A percentile compares a stretch with the other conserved stretches of the same genome.
These are phyloP conservation scores for Nothoprocta pentlandii DNA, from an alignment of 2,113 vertebrate genomes.

Conservation along the genomic window DNA sequence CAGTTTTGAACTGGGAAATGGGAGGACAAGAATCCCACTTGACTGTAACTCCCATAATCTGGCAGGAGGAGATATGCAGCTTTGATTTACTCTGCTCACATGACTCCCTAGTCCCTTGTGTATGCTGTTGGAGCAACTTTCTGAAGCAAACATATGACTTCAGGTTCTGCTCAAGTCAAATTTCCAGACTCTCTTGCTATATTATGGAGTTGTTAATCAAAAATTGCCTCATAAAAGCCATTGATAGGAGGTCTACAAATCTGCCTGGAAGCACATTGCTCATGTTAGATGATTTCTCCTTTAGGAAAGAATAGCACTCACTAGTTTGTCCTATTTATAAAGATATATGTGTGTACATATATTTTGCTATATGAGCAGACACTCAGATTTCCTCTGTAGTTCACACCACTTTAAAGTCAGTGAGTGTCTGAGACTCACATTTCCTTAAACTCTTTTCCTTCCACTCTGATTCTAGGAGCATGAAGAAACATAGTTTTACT, in stretches of 20 bases:
- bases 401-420: not conserved
- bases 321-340: not conserved
- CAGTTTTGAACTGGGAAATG: not conserved
- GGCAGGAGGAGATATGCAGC: not conserved
- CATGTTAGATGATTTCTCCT: not conserved
- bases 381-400: not conserved
- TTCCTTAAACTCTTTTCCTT: not conserved
- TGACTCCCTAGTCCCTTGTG: not conserved
- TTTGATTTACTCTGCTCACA: not conserved
- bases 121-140: not conserved
- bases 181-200: not conserved
- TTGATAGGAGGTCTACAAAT: not conserved
- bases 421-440: not conserved
- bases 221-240: not conserved
- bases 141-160: not conserved
- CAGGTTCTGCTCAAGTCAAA: not conserved
- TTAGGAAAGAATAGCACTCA: not conserved
- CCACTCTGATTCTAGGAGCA: not conserved
- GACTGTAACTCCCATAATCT: not conserved
- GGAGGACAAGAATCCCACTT: not conserved
- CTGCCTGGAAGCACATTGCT: not conserved
- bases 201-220: not conserved
- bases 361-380: accelerated
- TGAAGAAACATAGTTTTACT: not conserved
- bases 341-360: not conserved